phyloP scores from a whole-genome alignment of 1,140 invertebrate genomes.

The Calliopsis andreniformis region DNA sequence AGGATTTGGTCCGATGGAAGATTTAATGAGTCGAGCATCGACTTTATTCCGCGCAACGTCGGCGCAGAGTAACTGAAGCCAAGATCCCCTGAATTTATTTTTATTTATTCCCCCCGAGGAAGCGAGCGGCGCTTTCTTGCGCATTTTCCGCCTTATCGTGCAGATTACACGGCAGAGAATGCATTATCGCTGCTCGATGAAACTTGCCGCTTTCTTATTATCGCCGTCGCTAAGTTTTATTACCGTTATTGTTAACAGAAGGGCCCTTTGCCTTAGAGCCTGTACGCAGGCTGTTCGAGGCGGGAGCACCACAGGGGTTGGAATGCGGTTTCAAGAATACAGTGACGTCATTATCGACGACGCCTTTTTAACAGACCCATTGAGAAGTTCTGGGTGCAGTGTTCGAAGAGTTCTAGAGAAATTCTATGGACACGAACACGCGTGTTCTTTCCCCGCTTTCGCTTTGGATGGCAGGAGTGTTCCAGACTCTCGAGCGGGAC shows the following conservation, averaged over 20 bases:
- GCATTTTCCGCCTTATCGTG: slow-evolving; percentile 16
- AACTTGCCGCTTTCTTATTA: not conserved
- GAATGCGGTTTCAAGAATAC: too few relatives aligned
- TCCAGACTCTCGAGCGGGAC: too few relatives aligned
- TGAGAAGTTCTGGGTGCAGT: too few relatives aligned
- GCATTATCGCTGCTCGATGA: not conserved
- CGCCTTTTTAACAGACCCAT: too few relatives aligned
- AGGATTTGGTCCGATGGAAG: slow-evolving; percentile 23
- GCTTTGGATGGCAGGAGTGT: too few relatives aligned
- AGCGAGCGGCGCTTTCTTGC: not conserved
- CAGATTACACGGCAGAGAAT: slow-evolving; percentile 4
- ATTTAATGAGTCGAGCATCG: slow-evolving; percentile 25
- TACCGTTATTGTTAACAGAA: not conserved
- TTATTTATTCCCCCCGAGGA: not conserved
- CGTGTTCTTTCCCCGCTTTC: too few relatives aligned
- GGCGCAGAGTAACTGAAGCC: not conserved
- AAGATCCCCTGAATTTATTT: not conserved
- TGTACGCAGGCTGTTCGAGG: too few relatives aligned
- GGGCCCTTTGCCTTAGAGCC: too few relatives aligned
- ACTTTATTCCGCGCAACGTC: slow-evolving; percentile 28
- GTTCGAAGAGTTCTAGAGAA: too few relatives aligned
- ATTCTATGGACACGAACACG: too few relatives aligned
- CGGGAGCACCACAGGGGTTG: too few relatives aligned
- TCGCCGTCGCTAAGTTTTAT: not conserved
- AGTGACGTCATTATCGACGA: too few relatives aligned